Percentiles rank a stretch among this genome's conserved stretches.
Conservation (phyloP, 2,888 invertebrate species). For the Eurois occulta region DNA sequence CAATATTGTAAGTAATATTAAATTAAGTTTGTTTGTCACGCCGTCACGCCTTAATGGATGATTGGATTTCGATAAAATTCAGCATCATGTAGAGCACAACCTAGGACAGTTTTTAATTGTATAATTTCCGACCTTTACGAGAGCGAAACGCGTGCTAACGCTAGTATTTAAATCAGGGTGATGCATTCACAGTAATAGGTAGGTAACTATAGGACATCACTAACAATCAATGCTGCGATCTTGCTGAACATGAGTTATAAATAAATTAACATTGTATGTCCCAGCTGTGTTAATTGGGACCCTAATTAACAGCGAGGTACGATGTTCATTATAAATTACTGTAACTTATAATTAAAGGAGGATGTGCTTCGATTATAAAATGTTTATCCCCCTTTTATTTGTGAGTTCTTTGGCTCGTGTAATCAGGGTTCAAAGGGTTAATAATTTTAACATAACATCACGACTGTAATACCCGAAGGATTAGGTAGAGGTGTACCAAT, state of each 20-base stretch:
- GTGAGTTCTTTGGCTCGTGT: background rate
- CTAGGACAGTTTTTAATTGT: background rate
- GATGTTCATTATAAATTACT: slow-evolving; percentile 17
- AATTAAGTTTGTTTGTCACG: background rate
- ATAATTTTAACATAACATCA: background rate
- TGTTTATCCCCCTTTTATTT: background rate
- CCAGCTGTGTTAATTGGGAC: slow-evolving; percentile 31
- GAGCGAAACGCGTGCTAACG: background rate
- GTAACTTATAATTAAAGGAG: slow-evolving; percentile 7
- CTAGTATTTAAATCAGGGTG: background rate
- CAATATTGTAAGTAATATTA: background rate
- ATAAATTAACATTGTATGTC: slow-evolving; percentile 37
- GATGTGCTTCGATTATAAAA: background rate
- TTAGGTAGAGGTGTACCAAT: background rate
- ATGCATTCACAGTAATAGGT: background rate
- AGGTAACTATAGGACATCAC: background rate
- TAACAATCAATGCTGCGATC: slow-evolving; percentile 24
- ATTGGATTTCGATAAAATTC: background rate
- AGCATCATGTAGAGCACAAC: background rate
- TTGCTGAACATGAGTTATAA: slow-evolving; percentile 31
- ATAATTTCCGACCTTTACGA: background rate
- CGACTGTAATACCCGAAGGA: background rate
- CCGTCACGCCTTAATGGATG: background rate
- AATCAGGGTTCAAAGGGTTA: background rate
- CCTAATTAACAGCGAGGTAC: slow-evolving; percentile 23